Conservation (phyloP, 2,113 vertebrate species). For the Propithecus coquereli region DNA sequence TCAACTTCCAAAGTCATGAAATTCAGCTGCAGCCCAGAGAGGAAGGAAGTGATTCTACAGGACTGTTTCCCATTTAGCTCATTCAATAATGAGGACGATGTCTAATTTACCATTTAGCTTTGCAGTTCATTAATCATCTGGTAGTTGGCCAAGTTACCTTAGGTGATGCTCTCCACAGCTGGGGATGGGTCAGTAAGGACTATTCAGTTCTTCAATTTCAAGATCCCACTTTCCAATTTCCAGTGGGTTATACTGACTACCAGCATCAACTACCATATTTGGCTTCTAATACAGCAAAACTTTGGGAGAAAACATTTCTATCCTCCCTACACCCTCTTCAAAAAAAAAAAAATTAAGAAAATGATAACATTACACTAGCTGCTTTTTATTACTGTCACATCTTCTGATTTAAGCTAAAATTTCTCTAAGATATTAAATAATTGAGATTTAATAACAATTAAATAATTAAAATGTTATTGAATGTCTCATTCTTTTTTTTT, state of each 20-base stretch:
- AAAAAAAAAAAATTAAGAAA: background rate
- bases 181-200: background rate
- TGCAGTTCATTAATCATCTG: background rate
- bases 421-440: background rate
- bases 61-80: background rate
- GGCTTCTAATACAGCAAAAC: background rate
- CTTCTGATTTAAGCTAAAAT: conserved; percentile 31
- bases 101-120: background rate
- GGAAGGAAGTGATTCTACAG: background rate
- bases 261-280: background rate
- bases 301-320: background rate
- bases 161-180: background rate
- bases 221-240: background rate
- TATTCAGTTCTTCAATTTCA: background rate
- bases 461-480: background rate
- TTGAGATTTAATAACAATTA: background rate
- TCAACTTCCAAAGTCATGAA: background rate
- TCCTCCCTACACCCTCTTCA: background rate
- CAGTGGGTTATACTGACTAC: background rate
- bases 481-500: background rate
- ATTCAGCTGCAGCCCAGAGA: background rate
- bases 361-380: background rate
- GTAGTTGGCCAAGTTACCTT: background rate
- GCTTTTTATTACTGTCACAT: background rate
- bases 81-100: background rate